Evolutionary conservation across 2,113 vertebrate species (phyloP).

Genomic region (Myrmecophaga tridactyla): DNA sequence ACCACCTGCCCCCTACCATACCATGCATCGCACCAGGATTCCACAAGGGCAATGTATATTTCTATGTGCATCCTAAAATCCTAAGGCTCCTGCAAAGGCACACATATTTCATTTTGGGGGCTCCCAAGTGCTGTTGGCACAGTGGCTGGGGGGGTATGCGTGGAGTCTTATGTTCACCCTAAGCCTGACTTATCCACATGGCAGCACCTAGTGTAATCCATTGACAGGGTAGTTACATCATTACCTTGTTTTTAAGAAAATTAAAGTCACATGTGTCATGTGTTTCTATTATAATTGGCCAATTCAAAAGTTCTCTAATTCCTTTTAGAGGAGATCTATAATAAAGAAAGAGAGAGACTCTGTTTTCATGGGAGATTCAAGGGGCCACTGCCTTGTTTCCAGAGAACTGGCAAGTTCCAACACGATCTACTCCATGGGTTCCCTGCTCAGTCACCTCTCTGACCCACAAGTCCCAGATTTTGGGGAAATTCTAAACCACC

Average conservation of each 20-base stretch:
- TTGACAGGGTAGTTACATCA: background rate
- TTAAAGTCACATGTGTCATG: background rate
- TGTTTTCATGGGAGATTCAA: background rate
- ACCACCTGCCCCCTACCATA: too few relatives aligned
- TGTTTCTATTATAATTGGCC: constrained; percentile 46
- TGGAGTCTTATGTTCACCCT: background rate
- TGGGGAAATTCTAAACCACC: background rate
- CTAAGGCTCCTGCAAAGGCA: background rate
- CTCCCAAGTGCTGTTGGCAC: background rate
- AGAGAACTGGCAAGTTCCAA: background rate
- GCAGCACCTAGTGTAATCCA: background rate
- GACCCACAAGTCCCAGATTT: background rate
- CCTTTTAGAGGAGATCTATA: background rate
- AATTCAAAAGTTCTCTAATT: constrained; percentile 3
- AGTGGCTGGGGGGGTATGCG: background rate
- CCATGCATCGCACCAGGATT: too few relatives aligned
- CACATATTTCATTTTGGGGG: background rate
- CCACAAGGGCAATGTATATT: background rate
- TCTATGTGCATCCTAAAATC: background rate
- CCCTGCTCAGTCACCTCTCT: background rate
- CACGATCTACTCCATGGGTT: background rate
- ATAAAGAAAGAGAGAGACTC: background rate
- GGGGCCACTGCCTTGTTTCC: background rate
- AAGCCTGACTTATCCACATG: background rate
- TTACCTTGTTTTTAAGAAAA: constrained; percentile 42